Conservation (phyloP, 35 echinoderm and acorn worm species). For the Amphiura filiformis region DNA sequence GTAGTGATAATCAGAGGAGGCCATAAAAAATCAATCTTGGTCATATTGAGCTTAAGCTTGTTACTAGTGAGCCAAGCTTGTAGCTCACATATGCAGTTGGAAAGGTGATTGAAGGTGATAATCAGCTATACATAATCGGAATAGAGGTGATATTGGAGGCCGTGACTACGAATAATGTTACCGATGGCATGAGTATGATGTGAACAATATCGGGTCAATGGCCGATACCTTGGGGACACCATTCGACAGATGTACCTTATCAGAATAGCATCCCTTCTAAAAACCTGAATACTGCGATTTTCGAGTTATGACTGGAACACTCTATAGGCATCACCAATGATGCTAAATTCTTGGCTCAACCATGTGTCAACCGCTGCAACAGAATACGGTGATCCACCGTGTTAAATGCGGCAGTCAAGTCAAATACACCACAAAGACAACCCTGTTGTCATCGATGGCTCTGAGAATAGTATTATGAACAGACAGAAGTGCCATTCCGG, state of each 20-base stretch:
- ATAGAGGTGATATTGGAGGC: not conserved
- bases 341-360: not conserved
- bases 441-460: not conserved
- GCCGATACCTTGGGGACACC: not conserved
- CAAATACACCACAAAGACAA: not conserved
- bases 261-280: too few species aligned
- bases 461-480: conserved; percentile 14
- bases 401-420: too few species aligned
- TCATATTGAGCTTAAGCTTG: too few species aligned
- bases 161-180: not conserved
- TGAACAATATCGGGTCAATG: not conserved
- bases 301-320: not conserved
- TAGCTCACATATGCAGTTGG: too few species aligned
- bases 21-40: too few species aligned
- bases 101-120: too few species aligned
- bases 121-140: too few species aligned
- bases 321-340: not conserved
- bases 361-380: not conserved
- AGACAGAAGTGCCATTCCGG: conserved; percentile 11
- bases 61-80: too few species aligned
- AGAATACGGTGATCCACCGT: conserved; percentile 9
- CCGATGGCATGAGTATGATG: not conserved
- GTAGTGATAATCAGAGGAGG: too few species aligned
- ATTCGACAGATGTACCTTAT: too few species aligned
- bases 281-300: not conserved